Evolutionary conservation across 2,797 vertebrate species (phyloP).

Genomic region (Rhodeus uyekii): DNA sequence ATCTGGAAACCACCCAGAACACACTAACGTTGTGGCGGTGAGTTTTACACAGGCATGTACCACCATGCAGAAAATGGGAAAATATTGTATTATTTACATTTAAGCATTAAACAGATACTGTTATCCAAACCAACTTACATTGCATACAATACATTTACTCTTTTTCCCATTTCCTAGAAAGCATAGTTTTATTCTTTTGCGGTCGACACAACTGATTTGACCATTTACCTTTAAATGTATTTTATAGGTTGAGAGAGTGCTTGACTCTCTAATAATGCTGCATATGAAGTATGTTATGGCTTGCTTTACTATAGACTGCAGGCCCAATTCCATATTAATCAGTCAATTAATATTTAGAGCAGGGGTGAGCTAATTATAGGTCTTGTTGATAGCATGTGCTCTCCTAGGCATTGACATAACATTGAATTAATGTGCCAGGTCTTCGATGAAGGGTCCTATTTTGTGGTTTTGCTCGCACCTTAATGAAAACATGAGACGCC

Average conservation of each 20-base stretch:
- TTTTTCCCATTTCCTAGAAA: not conserved
- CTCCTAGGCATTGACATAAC: constrained; percentile 12
- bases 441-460: constrained; percentile 27
- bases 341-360: constrained; percentile 20
- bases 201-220: not conserved
- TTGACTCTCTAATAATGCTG: not conserved
- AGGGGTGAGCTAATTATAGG: constrained; percentile 2
- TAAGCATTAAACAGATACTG: not conserved
- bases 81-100: not conserved
- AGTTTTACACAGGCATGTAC: not conserved
- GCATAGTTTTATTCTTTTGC: not conserved
- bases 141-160: not conserved
- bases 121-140: not conserved
- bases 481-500: constrained; percentile 35
- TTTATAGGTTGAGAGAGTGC: not conserved
- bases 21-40: not conserved
- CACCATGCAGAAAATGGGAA: not conserved
- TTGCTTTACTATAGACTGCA: not conserved
- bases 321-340: constrained; percentile 21
- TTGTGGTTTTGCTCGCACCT: constrained; percentile 42
- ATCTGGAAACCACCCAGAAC: constrained; percentile 19
- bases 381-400: not conserved
- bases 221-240: not conserved
- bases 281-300: not conserved
- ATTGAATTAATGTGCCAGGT: constrained; percentile 23